Evolutionary conservation across 2,888 invertebrate species (phyloP).

Genomic region (Hydroisotoma schaefferi): DNA sequence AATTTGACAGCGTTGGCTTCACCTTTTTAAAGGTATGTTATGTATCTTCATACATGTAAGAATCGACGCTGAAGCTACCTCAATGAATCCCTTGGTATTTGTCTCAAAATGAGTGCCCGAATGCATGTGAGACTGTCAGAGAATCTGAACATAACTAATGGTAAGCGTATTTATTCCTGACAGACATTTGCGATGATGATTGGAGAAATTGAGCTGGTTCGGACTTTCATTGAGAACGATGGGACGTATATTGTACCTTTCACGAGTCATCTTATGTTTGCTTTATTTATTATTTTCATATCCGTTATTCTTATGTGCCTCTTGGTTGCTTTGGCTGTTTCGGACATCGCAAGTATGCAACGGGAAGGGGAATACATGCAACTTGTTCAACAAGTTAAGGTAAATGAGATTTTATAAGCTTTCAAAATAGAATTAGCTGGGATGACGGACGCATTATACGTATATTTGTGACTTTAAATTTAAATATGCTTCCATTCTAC

Average conservation of each 20-base stretch:
- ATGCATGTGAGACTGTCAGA: too few species aligned
- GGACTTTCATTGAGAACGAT: slow-evolving; percentile 48
- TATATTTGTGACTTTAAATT: too few species aligned
- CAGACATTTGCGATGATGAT: slow-evolving; percentile 50
- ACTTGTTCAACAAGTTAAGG: slow-evolving; percentile 48
- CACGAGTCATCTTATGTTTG: slow-evolving; percentile 48
- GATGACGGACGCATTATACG: too few species aligned
- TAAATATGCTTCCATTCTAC: too few species aligned
- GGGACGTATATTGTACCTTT: slow-evolving; percentile 47
- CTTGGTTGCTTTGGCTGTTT: slow-evolving; percentile 46
- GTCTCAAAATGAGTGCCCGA: too few species aligned
- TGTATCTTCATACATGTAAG: neutral
- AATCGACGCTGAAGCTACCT: too few species aligned
- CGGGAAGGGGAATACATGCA: slow-evolving; percentile 49
- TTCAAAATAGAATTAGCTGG: too few species aligned
- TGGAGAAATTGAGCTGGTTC: slow-evolving; percentile 47
- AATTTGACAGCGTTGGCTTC: slow-evolving; percentile 49
- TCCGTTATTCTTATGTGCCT: slow-evolving; percentile 49
- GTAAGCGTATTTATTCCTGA: slow-evolving; percentile 5
- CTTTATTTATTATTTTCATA: slow-evolving; percentile 48
- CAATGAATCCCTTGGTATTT: too few species aligned
- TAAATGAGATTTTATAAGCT: too few species aligned
- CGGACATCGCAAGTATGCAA: slow-evolving; percentile 49
- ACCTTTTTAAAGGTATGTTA: slow-evolving; percentile 48
- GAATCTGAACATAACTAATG: neutral